Conservation (phyloP, 2,888 invertebrate species). For the Marronus borbonicus region DNA sequence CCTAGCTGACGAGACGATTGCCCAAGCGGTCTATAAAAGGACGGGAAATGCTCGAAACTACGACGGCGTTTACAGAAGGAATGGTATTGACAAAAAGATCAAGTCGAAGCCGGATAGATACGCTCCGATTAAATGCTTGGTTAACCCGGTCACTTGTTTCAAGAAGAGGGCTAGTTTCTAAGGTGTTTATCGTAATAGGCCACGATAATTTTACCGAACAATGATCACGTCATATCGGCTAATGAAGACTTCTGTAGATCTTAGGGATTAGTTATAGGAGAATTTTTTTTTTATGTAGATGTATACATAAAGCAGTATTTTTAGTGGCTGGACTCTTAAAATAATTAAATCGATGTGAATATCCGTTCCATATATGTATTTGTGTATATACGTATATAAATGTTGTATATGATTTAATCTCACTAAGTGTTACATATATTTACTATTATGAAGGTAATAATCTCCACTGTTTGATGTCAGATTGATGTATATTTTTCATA, state of each 20-base stretch:
- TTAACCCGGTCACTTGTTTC: conserved; percentile 58
- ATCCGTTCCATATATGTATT: background rate
- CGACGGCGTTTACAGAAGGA: conserved; percentile 36
- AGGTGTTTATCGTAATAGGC: background rate
- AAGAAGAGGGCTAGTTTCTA: background rate
- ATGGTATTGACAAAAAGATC: conserved; percentile 50
- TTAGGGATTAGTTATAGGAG: background rate
- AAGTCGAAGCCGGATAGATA: conserved; percentile 31
- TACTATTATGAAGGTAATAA: background rate
- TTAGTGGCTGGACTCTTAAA: conserved; percentile 27
- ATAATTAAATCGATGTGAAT: no score
- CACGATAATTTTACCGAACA: background rate
- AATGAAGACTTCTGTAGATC: background rate
- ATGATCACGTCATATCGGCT: background rate
- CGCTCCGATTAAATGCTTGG: conserved; percentile 52
- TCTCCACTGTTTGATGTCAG: background rate
- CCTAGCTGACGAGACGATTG: background rate
- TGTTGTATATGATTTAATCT: no score
- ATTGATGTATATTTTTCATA: conserved; percentile 32
- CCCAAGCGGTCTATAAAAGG: conserved; percentile 11
- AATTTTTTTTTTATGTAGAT: background rate
- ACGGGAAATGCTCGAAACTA: conserved; percentile 20
- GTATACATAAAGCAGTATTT: background rate
- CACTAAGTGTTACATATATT: background rate
- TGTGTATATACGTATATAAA: background rate